These are phyloP conservation scores for Gallinago stenura DNA, from an alignment of 2,797 vertebrate genomes.

Conservation along the genomic window DNA sequence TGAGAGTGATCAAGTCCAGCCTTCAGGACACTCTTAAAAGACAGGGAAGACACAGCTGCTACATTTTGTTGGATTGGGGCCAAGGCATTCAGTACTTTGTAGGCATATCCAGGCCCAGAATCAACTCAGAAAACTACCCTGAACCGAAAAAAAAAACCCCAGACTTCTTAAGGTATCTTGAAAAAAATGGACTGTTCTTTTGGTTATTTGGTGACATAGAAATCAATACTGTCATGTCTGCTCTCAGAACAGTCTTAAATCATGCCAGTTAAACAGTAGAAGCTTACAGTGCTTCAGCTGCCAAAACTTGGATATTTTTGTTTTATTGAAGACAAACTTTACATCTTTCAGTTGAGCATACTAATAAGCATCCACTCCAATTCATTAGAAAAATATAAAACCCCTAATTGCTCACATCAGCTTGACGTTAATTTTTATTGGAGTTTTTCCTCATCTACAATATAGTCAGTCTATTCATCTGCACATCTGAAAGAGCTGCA, in stretches of 20 bases:
- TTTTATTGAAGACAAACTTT: neutral
- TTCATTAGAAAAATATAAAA: slow-evolving; percentile 21
- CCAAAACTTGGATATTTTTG: neutral
- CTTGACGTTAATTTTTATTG: neutral
- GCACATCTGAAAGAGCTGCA: slow-evolving; percentile 67
- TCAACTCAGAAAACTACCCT: neutral
- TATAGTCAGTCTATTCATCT: slow-evolving; percentile 66
- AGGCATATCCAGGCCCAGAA: neutral
- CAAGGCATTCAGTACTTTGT: neutral
- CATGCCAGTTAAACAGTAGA: neutral
- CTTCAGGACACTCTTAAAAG: neutral
- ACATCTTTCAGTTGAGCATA: neutral
- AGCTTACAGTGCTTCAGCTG: neutral
- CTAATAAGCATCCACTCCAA: neutral
- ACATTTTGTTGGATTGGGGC: neutral
- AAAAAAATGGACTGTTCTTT: neutral
- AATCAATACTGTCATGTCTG: slow-evolving; percentile 1
- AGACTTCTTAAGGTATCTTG: neutral
- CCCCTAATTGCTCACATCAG: slow-evolving; percentile 9
- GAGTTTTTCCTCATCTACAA: neutral
- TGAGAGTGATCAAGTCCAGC: neutral
- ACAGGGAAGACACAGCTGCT: neutral
- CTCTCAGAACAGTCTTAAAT: neutral
- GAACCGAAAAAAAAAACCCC: neutral
- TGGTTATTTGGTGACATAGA: neutral